phyloP scores from a whole-genome alignment of 1,140 invertebrate genomes.

The Atta cephalotes region DNA sequence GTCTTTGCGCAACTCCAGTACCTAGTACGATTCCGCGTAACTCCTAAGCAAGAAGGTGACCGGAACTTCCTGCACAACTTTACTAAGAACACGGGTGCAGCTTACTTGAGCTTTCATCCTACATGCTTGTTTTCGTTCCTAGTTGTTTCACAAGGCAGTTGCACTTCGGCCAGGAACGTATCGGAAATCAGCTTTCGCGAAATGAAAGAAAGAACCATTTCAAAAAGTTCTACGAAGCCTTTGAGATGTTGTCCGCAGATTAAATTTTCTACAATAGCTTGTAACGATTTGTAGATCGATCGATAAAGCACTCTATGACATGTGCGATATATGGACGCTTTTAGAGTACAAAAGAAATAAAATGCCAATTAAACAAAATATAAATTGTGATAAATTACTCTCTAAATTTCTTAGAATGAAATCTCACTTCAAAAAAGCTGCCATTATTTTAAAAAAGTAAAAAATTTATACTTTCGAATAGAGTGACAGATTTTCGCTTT shows the following conservation, averaged over 20 bases:
- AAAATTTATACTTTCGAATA: too few relatives aligned
- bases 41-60: constrained; percentile 42
- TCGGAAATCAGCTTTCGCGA: constrained; percentile 35
- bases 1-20: constrained; percentile 35
- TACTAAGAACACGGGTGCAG: constrained; percentile 8
- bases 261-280: not conserved
- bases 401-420: too few relatives aligned
- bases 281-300: not conserved
- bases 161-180: constrained; percentile 10
- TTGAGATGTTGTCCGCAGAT: not conserved
- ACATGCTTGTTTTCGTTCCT: constrained; percentile 24
- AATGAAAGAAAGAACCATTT: constrained; percentile 31
- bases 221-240: constrained; percentile 21
- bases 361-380: not conserved
- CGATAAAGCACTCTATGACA: not conserved
- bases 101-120: constrained; percentile 23
- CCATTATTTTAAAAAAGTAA: too few relatives aligned
- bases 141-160: constrained; percentile 25
- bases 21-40: constrained; percentile 43
- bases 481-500: too few relatives aligned
- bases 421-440: too few relatives aligned
- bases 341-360: not conserved
- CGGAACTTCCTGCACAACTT: constrained; percentile 47
- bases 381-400: not conserved
- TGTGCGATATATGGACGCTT: not conserved